Conservation (phyloP, 2,113 vertebrate genomes). For the Eudorcas thomsonii region DNA sequence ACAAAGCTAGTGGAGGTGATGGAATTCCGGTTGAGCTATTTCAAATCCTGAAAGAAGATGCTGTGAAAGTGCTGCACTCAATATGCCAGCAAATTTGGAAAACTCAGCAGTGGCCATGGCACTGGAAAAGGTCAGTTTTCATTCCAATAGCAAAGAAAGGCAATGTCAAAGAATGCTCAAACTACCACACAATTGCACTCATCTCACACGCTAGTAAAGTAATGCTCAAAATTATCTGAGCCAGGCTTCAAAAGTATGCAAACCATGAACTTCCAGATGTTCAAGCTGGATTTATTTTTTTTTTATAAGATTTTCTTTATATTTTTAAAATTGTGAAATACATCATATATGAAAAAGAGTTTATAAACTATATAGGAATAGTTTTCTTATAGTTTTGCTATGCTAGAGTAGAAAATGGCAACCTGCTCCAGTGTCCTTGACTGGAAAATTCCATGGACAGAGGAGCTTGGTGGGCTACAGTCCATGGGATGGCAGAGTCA, state of each 20-base stretch:
- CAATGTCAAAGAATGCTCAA: background rate
- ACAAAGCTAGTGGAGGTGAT: background rate
- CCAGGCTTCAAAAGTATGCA: background rate
- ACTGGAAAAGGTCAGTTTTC: background rate
- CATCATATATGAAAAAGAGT: no score
- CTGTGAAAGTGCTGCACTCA: background rate
- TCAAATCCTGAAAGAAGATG: background rate
- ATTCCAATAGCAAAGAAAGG: background rate
- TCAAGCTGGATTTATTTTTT: background rate
- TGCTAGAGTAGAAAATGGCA: no score
- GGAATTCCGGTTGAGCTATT: background rate
- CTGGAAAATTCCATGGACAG: no score
- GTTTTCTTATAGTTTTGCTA: no score
- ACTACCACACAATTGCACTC: accelerated
- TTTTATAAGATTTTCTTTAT: no score
- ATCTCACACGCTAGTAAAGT: background rate
- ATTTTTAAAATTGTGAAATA: no score
- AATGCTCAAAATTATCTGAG: background rate
- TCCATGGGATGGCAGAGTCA: no score
- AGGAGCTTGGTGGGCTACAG: no score
- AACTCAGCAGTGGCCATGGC: background rate
- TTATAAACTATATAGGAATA: no score
- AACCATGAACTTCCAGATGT: background rate
- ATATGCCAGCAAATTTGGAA: background rate
- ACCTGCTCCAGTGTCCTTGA: no score